phyloP scores from a whole-genome alignment of 2,797 vertebrate genomes.

The Okamejei kenojei region DNA sequence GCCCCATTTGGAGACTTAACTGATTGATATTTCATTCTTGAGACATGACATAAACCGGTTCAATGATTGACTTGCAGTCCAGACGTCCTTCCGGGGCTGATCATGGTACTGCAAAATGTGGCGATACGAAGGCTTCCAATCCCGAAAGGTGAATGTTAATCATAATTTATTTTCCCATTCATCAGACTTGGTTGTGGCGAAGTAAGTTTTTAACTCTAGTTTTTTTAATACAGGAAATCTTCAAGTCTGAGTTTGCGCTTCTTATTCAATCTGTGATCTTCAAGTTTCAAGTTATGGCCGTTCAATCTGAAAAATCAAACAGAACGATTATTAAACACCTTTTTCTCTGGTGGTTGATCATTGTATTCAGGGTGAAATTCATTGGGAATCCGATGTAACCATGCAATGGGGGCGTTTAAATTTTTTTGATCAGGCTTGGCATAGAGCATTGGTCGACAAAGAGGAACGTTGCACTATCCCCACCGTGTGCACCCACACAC shows the following conservation, averaged over 20 bases:
- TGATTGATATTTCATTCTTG: constrained; percentile 28
- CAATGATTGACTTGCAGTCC: constrained; percentile 20
- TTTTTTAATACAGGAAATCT: background rate
- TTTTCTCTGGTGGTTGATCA: background rate
- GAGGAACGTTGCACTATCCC: background rate
- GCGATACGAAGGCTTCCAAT: background rate
- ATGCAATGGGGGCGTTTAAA: background rate
- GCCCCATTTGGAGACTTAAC: background rate
- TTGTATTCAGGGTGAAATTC: background rate
- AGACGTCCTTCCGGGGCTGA: background rate
- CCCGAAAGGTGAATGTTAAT: background rate
- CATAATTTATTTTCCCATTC: background rate
- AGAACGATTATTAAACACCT: background rate
- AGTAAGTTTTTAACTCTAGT: background rate
- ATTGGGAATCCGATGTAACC: background rate
- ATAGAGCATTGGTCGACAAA: background rate
- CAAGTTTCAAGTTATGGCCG: background rate
- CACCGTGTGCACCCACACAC: background rate
- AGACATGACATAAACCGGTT: constrained; percentile 30
- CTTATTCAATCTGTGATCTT: background rate
- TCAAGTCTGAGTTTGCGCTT: background rate
- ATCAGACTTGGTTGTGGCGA: no score
- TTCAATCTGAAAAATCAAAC: background rate
- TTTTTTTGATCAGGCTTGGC: background rate
- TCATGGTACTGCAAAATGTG: background rate